phyloP scores from a whole-genome alignment of 1,140 invertebrate genomes.

The Hylaeus anthracinus region DNA sequence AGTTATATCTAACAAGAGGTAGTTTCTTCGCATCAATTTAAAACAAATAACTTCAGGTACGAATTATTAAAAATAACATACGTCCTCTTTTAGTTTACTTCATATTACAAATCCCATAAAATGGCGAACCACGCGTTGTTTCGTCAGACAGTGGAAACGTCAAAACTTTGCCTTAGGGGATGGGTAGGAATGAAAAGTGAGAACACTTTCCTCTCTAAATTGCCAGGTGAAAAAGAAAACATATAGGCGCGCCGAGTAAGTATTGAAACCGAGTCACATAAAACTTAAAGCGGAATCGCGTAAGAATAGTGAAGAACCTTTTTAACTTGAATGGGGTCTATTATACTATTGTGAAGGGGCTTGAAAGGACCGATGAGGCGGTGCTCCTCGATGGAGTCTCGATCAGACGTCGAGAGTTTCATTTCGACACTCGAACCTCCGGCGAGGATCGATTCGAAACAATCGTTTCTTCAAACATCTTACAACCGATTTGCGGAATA shows the following conservation, averaged over 20 bases:
- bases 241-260: slow-evolving; percentile 29
- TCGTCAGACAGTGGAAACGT: background rate
- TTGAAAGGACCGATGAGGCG: slow-evolving; percentile 56
- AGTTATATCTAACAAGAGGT: too few relatives aligned
- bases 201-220: slow-evolving; percentile 10
- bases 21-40: too few relatives aligned
- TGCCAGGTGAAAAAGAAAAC: background rate
- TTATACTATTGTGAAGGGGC: slow-evolving; percentile 63
- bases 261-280: slow-evolving; percentile 52
- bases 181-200: background rate
- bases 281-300: slow-evolving; percentile 53
- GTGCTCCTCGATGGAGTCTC: slow-evolving; percentile 54
- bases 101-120: too few relatives aligned
- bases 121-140: background rate
- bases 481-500: slow-evolving; percentile 60
- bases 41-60: too few relatives aligned
- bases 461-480: slow-evolving; percentile 70
- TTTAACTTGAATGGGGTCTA: slow-evolving; percentile 63
- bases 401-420: slow-evolving; percentile 66
- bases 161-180: background rate
- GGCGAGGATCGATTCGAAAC: slow-evolving; percentile 64
- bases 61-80: too few relatives aligned
- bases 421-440: slow-evolving; percentile 63
- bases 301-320: slow-evolving; percentile 63
- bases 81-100: too few relatives aligned